Evolutionary conservation across 2,888 invertebrate species (phyloP), one percentile per base, ranked within the genome.

Genomic region (Trypoxylon attenuatum): DNA sequence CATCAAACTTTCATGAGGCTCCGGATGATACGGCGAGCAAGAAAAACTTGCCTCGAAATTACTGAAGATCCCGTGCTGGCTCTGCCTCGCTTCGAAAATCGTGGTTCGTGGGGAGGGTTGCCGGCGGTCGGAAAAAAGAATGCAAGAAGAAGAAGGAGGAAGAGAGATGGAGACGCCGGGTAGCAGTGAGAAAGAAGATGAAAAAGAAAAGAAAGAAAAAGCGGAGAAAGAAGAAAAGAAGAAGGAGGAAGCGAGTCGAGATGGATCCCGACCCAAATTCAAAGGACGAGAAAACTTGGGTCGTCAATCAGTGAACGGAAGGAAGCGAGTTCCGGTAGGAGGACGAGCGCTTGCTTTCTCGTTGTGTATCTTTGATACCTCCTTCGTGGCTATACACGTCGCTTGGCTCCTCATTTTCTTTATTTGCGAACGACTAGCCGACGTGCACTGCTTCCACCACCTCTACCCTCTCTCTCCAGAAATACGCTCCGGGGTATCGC

Each of bases 271-370:
- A 85, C 84, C 86, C 82, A 85, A 85, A 86, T 85, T 80, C 82
- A 73, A 78, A 80, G 77, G 79, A 80, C 79, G 78, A 76, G 82
- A 82, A 84, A 87, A 87, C 81, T 87, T 86, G 77, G 80, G 82
- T 85, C 86, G 86, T 87, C 83, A 79, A 86, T 86, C 86, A 86
- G 83, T 73, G 68, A 73, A 71, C 84, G 85, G 84, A 85, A 85
- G 84, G 84, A 85, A 85, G 84, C 83, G 83, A 86, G 82, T 83
- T 83, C 82, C 83, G 81, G 77, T 78, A 80, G 79, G 81, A 80
- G 79, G 82, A 81, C 80, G 77, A 73, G 73, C 78, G 80, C 69
- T 78, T 74, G 78, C 74, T 73, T 71, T 65, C 71, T 75, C 69
- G 64, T 73, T 79, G 78, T 80, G 79, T 83, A 80, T 82, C 78